Percentiles rank a stretch among this genome's conserved stretches.
These are phyloP conservation scores for Scomber japonicus DNA, from an alignment of 2,113 vertebrate species.

Conservation along the genomic window DNA sequence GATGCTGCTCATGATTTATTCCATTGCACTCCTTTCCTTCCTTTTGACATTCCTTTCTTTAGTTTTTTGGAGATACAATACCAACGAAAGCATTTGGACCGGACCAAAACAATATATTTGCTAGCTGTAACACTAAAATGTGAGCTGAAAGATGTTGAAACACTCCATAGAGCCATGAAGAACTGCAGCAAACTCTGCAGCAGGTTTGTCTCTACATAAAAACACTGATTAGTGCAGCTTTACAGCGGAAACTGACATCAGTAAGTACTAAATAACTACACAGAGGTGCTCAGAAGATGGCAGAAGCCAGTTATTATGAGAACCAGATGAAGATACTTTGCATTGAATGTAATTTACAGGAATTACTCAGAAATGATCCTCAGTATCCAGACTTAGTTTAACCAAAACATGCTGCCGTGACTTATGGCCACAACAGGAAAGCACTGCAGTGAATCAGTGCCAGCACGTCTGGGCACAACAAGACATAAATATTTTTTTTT, in stretches of 20 bases:
- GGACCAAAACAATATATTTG: no score
- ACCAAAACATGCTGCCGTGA: conserved; percentile 16
- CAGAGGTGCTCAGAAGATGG: neutral
- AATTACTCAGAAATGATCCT: neutral
- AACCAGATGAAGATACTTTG: conserved; percentile 19
- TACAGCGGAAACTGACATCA: neutral
- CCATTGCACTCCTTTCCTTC: no score
- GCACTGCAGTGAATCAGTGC: conserved; percentile 27
- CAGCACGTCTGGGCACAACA: neutral
- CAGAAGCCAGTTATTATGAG: neutral
- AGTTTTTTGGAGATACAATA: no score
- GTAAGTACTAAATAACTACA: neutral
- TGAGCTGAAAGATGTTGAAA: no score
- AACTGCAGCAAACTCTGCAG: no score
- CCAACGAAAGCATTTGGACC: no score
- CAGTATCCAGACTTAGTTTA: neutral
- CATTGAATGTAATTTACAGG: neutral
- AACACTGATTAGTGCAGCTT: no score
- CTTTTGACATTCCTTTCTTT: no score
- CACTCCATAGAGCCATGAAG: no score
- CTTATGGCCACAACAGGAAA: neutral
- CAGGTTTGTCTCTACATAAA: no score
- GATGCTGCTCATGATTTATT: no score
- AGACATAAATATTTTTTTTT: neutral
- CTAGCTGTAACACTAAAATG: no score